Evolutionary conservation across 1,140 invertebrate species (phyloP).

Genomic region (Meloidogyne hapla): DNA sequence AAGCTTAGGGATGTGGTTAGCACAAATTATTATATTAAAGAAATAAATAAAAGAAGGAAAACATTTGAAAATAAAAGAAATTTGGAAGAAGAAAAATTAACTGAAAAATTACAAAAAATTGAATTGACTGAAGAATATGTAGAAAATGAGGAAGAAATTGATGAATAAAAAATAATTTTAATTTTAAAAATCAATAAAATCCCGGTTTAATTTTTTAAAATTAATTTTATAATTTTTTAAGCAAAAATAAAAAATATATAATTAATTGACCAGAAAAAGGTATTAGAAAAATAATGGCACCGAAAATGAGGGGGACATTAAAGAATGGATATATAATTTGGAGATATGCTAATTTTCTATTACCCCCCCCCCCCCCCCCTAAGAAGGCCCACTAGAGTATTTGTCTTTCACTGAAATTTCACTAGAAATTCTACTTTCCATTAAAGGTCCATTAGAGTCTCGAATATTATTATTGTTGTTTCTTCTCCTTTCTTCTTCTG

Average conservation of each 20-base stretch:
- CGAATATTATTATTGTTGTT: neutral
- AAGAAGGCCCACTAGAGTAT: too few relatives aligned
- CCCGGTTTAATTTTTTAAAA: neutral
- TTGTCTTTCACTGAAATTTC: too few relatives aligned
- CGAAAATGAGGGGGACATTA: too few relatives aligned
- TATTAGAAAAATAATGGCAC: too few relatives aligned
- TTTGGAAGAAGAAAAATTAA: conserved; percentile 3
- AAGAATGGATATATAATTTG: too few relatives aligned
- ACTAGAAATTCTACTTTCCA: neutral
- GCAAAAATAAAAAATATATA: too few relatives aligned
- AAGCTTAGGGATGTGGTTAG: conserved; percentile 43
- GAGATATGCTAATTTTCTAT: too few relatives aligned
- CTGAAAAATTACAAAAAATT: neutral
- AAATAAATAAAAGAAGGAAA: conserved; percentile 18
- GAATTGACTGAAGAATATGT: too few relatives aligned
- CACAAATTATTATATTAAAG: conserved; percentile 35
- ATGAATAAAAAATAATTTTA: neutral
- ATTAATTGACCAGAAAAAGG: too few relatives aligned
- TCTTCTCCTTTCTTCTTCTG: neutral
- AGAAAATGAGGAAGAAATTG: neutral
- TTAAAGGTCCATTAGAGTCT: neutral
- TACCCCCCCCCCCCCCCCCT: too few relatives aligned
- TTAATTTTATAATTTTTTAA: too few relatives aligned
- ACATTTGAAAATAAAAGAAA: conserved; percentile 12
- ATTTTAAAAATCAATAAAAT: neutral